Evolutionary conservation across 2,113 vertebrate species (phyloP), one percentile per base, ranked within the genome.

Genomic region (Chamaea fasciata): DNA sequence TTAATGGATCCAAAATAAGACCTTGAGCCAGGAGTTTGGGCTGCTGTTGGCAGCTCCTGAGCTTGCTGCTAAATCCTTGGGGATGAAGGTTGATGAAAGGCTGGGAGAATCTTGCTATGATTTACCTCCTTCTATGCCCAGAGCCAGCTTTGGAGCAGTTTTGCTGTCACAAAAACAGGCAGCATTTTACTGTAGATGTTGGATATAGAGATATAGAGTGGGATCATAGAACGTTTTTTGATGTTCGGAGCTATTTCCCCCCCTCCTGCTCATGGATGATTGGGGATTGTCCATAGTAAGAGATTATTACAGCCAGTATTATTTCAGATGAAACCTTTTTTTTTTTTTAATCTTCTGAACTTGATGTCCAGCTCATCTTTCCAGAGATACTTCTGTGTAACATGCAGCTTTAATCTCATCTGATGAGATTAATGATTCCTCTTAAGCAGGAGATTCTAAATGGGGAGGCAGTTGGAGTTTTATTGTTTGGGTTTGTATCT

Each of bases 341-440:
- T 80, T 77, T 15, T 65, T 69, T 79, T 76, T 64, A 65, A 90
- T 87, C 78, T 94, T 65, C 68, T 81, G 78, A 65, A 78, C 70
- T 87, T 24, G 14, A 30, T 84, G 82, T 62, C 46, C 82, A 81
- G 46, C 57, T 53, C 15, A 3, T 47, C 21, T 63, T 68, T 63
- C 42, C 60, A 63, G 73, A 93, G 81, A 50, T 35, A 8, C 39
- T 77, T 91, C 35, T 28, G 23, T 28, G 14, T 50, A 68, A 46
- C 49, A 67, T 39, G 63, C 52, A 68, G 60, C 49, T 91, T 85
- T 73, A 91, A 92, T 91, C 94, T 82, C 67, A 83, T 74, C 53
- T 84, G 83, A 83, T 81, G 53, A 71, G 52, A 83, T 78, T 64
- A 90, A 67, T 70, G 64, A 57, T 67, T 65, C 63, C 60, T 75